Conservation (phyloP, 2,888 invertebrate species). For the Drosophila antonietae region DNA sequence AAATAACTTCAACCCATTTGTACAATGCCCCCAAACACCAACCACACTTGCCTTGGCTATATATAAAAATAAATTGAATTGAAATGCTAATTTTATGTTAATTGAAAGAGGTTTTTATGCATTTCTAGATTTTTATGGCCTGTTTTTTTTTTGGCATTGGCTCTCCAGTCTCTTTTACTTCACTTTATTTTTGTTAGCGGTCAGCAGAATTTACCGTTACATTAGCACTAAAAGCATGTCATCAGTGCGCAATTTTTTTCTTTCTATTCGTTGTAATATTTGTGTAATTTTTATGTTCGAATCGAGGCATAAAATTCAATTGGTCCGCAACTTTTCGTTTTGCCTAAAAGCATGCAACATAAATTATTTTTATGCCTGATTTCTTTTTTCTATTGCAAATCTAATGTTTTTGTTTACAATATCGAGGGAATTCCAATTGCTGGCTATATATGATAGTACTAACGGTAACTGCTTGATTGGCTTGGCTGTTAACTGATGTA, state of each 20-base stretch:
- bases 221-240: conserved; percentile 76
- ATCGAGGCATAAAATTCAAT: conserved; percentile 70
- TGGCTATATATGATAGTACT: not conserved
- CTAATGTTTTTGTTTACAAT: conserved; percentile 73
- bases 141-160: conserved; percentile 46
- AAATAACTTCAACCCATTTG: conserved; percentile 80
- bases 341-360: conserved; percentile 72
- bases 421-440: not conserved
- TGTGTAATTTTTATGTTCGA: conserved; percentile 65
- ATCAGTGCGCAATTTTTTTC: conserved; percentile 64
- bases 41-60: conserved; percentile 24
- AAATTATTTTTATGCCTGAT: conserved; percentile 66
- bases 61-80: conserved; percentile 82
- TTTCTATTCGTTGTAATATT: conserved; percentile 6
- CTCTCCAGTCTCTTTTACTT: not conserved
- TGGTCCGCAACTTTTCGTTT: conserved; percentile 23
- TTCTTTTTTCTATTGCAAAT: not conserved
- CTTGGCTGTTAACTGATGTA: not conserved
- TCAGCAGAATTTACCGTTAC: conserved; percentile 64
- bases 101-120: conserved; percentile 81
- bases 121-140: conserved; percentile 73
- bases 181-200: conserved; percentile 40
- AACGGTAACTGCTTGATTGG: not conserved
- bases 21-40: conserved; percentile 5
- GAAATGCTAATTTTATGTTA: conserved; percentile 84